phyloP scores from a whole-genome alignment of 2,113 vertebrate genomes.

The Balaeniceps rex region DNA sequence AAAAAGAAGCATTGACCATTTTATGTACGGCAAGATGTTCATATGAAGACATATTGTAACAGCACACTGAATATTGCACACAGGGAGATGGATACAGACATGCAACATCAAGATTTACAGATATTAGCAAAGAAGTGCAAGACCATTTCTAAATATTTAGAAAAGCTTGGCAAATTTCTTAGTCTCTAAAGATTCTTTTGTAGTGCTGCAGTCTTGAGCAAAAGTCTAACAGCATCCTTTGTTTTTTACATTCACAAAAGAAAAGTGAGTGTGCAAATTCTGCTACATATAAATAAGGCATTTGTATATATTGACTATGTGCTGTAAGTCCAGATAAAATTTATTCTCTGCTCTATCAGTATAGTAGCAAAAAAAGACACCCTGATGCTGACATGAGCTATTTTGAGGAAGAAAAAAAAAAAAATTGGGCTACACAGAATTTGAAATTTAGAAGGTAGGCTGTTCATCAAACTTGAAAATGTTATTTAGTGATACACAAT shows the following conservation, averaged over 20 bases:
- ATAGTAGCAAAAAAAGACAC: not conserved
- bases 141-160: not conserved
- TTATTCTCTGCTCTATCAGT: not conserved
- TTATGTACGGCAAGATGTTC: not conserved
- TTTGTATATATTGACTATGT: not conserved
- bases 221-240: not conserved
- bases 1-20: too few relatives aligned
- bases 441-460: not conserved
- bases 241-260: not conserved
- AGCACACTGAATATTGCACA: not conserved
- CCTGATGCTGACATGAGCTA: not conserved
- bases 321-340: not conserved
- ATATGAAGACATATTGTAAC: not conserved
- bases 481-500: not conserved
- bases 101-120: not conserved
- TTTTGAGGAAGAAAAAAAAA: not conserved
- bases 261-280: not conserved
- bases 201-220: not conserved
- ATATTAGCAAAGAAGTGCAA: not conserved
- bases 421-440: not conserved
- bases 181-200: not conserved
- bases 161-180: not conserved
- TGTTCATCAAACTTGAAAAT: not conserved
- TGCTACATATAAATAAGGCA: not conserved
- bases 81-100: not conserved